Evolutionary conservation across 2,888 invertebrate genomes (phyloP).

Genomic region (Idaea straminata): DNA sequence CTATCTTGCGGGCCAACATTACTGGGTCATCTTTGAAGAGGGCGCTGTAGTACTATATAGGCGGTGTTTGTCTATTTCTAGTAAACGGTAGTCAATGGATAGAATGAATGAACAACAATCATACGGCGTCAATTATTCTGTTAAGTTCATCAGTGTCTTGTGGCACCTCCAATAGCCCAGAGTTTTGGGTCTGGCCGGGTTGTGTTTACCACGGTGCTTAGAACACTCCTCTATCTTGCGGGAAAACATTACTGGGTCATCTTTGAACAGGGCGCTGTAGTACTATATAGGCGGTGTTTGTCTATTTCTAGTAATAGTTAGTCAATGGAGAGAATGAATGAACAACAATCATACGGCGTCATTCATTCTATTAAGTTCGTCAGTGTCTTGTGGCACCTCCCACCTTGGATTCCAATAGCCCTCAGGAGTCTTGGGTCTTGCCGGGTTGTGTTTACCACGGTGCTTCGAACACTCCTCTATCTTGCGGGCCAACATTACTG

Average conservation of each 20-base stretch:
- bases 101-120: slow-evolving; percentile 10
- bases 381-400: slow-evolving; percentile 65
- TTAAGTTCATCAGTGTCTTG: slow-evolving; percentile 69
- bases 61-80: too few species aligned
- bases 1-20: too few species aligned
- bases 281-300: slow-evolving; percentile 44
- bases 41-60: too few species aligned
- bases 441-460: slow-evolving; percentile 61
- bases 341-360: slow-evolving; percentile 40
- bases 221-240: slow-evolving; percentile 66
- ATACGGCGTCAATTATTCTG: slow-evolving; percentile 53
- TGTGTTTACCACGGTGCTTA: slow-evolving; percentile 59
- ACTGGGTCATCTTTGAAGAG: too few species aligned
- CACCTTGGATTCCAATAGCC: slow-evolving; percentile 72
- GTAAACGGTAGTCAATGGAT: too few species aligned
- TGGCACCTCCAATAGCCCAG: slow-evolving; percentile 70
- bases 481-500: slow-evolving; percentile 56
- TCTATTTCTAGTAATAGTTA: too few species aligned
- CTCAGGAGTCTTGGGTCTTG: slow-evolving; percentile 57
- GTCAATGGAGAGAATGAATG: too few species aligned
- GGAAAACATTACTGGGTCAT: slow-evolving; percentile 57
- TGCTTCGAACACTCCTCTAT: slow-evolving; percentile 69
- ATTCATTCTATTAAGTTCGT: slow-evolving; percentile 65
- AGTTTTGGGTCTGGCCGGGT: slow-evolving; percentile 59
- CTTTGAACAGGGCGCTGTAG: slow-evolving; percentile 60